Percentiles rank a stretch among this genome's conserved stretches.
Conservation (phyloP, 2,113 vertebrate genomes). For the Cavia porcellus region DNA sequence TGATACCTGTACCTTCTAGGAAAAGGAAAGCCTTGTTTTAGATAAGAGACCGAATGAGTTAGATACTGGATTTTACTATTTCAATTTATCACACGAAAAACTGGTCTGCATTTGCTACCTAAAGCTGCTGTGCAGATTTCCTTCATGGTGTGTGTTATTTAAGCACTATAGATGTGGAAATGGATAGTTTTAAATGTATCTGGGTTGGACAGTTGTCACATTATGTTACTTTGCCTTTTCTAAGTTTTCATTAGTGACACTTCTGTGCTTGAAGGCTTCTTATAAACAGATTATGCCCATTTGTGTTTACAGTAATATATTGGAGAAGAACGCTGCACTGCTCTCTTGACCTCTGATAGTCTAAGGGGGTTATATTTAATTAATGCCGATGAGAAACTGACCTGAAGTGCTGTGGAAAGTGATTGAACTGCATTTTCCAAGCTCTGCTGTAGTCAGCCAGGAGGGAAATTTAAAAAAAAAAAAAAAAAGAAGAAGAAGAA, state of each 20-base stretch:
- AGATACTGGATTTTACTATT: slow-evolving; percentile 66
- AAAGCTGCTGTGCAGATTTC: slow-evolving; percentile 77
- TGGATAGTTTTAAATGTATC: slow-evolving; percentile 78
- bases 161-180: slow-evolving; percentile 81
- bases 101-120: slow-evolving; percentile 72
- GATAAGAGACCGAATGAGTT: slow-evolving; percentile 77
- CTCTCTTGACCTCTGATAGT: slow-evolving; percentile 93
- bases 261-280: slow-evolving; percentile 56
- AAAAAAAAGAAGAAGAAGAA: background rate
- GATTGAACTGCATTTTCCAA: slow-evolving; percentile 91
- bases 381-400: slow-evolving; percentile 94
- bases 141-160: slow-evolving; percentile 79
- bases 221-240: slow-evolving; percentile 52
- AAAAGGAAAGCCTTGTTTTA: slow-evolving; percentile 79
- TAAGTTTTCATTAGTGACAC: slow-evolving; percentile 80
- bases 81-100: slow-evolving; percentile 84
- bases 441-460: slow-evolving; percentile 88
- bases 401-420: slow-evolving; percentile 90
- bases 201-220: slow-evolving; percentile 75
- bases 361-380: slow-evolving; percentile 95
- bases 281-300: slow-evolving; percentile 74
- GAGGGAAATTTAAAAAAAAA: slow-evolving; percentile 75
- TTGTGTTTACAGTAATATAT: slow-evolving; percentile 80
- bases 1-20: slow-evolving; percentile 73
- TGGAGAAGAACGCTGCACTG: slow-evolving; percentile 79